Evolutionary conservation across 2,797 vertebrate species (phyloP), one percentile per base, ranked within the genome.

Genomic region (Melanotaenia parkinsoni): DNA sequence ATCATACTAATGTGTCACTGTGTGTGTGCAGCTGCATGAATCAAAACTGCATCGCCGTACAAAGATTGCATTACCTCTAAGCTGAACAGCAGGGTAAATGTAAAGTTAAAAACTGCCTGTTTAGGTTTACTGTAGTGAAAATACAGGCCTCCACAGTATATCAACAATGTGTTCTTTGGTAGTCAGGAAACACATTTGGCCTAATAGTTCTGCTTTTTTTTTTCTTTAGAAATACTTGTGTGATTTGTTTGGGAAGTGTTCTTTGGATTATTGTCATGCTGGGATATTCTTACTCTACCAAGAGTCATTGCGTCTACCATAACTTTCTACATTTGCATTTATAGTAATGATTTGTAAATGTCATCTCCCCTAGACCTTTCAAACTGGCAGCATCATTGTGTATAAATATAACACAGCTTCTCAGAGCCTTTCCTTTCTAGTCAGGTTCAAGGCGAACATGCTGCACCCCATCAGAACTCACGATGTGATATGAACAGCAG

Each of bases 11-110:
- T 45, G 59, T 43, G 11, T 38, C 18, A 38, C 54, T 45, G 28
- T 50, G n/a, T 22, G 47, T 50, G 47, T 50, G 47, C n/a, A 11
- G 1, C 8, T n/a, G 3, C 2, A 16, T 47, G 28, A 33, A 11
- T 67, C 66, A 58, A 67, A 32, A 33, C 8, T 10, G 26, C 57
- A 47, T 67, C 54, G 10, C 13, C 28, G 18, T 43, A n/a, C 35
- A 33, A n/a, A 40, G n/a, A 62, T 38, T 54, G 50, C 33, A 1
- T 61, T 32, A 28, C 16, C 16, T 38, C 24, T 53, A 10, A 30
- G 33, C 20, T 24, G 24, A 70, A 43, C 20, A 22, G 35, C 16
- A 12, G 54, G 38, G 28, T 12, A 28, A 14, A 28, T 20, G 40
- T 59, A 35, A 28, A 37, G 47, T n/a, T 70, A 61, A 61, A 28